Percentiles rank a stretch among this genome's conserved stretches.
These are phyloP conservation scores for Gambusia holbrooki DNA, from an alignment of 2,113 vertebrate species.

Conservation along the genomic window DNA sequence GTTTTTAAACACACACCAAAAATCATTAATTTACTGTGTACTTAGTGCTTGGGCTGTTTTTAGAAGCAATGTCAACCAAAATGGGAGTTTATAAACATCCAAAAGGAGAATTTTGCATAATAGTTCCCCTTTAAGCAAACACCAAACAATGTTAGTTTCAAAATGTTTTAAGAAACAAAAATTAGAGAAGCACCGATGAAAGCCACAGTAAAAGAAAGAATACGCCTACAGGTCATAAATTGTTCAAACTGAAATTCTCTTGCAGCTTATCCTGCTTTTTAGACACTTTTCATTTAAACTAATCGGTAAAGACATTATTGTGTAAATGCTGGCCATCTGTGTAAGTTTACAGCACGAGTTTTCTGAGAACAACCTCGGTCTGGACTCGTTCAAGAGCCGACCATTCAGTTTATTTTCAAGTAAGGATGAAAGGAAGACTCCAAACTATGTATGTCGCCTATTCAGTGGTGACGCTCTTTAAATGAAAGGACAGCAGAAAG, in stretches of 20 bases:
- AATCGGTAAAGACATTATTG: not conserved
- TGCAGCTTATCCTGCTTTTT: not conserved
- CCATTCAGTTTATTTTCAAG: constrained; percentile 77
- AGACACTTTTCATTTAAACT: not conserved
- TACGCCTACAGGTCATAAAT: not conserved
- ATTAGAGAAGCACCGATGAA: no score
- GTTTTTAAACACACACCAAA: no score
- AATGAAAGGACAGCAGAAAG: constrained; percentile 65
- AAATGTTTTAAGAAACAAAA: no score
- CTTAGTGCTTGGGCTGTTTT: no score
- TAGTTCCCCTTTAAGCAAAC: no score
- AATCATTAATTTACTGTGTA: no score
- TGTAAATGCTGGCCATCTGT: constrained; percentile 19
- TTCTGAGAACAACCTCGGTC: constrained; percentile 27
- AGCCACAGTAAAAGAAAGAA: not conserved
- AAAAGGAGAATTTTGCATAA: no score
- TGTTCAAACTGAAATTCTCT: not conserved
- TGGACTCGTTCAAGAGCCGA: constrained; percentile 67
- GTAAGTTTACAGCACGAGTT: constrained; percentile 6
- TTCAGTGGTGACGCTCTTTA: constrained; percentile 76
- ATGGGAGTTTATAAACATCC: no score
- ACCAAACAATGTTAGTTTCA: no score
- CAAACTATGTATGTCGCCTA: constrained; percentile 76
- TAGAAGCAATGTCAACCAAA: no score
- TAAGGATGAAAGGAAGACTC: constrained; percentile 78